Evolutionary conservation across 2,113 vertebrate species (phyloP), one percentile per base, ranked within the genome.

Genomic region (Nannospalax galili): DNA sequence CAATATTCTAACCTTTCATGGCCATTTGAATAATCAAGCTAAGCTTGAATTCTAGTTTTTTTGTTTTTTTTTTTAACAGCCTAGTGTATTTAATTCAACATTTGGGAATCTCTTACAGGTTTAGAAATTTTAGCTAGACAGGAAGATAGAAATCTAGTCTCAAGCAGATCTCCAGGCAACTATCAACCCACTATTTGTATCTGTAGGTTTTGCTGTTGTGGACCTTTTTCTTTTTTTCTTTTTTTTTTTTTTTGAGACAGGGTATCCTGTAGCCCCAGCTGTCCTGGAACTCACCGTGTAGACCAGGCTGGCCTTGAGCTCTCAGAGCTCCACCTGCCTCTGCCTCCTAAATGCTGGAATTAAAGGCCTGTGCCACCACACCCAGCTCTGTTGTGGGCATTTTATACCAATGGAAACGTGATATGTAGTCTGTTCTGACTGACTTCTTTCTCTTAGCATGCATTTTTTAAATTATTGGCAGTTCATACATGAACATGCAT

Each of bases 81-180:
- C 8, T 37, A 48, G 10, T 69, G 30, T 89, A 73, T 96, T 93
- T 75, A 95, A 93, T 84, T 87, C 35, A 93, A 92, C 78, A 88
- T 85, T 84, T n/a, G 1, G 70, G 17, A 73, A 30, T 58, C 7
- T 58, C 7, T 40, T 92, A 64, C 8, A 48, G 6, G 92, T 81
- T 96, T 92, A 95, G 74, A 95, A 72, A 78, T 95, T 95, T 91
- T 60, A 92, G 48, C 45, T 65, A 30, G 3, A 58, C 24, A 60
- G 45, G 56, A 70, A 70, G 88, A 92, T 81, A 84, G n/a, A 91
- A 72, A 67, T 70, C 15, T 48, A 17, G 58, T 86, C 30, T 86
- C 52, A 95, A 40, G 90, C 58, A 70, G 67, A 14, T 37, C 32
- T 72, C 24, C 56, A 35, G 67, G 45, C 45, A 37, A 30, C 84